Conservation (phyloP, 2,113 vertebrate genomes). For the Drymodes brunneopygia region DNA sequence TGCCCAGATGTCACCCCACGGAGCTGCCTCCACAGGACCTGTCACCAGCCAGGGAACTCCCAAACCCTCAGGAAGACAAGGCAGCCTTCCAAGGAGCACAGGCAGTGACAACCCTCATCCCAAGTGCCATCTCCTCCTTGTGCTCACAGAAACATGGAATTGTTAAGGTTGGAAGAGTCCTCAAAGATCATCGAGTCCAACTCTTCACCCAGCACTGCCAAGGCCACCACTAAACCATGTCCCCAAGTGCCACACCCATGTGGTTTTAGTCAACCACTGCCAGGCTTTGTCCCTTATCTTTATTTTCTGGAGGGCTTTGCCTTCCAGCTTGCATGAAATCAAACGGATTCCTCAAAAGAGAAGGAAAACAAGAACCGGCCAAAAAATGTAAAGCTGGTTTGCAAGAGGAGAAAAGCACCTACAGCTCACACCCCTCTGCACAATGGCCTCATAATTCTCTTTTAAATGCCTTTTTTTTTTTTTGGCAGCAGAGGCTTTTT, state of each 20-base stretch:
- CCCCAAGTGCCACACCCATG: background rate
- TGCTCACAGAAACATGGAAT: background rate
- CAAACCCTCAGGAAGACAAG: background rate
- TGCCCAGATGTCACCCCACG: background rate
- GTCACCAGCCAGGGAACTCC: background rate
- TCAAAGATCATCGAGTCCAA: accelerated
- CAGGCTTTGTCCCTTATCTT: background rate
- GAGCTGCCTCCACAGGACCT: background rate
- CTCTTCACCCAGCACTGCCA: background rate
- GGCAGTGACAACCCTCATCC: background rate
- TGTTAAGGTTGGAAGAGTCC: background rate
- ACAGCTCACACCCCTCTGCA: background rate
- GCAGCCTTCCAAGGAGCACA: background rate
- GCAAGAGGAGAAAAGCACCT: background rate
- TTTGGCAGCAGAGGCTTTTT: background rate
- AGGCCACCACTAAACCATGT: background rate
- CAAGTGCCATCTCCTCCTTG: background rate
- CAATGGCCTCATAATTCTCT: background rate
- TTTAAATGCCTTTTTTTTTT: background rate
- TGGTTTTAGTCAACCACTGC: background rate
- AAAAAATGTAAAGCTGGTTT: background rate
- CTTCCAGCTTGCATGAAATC: background rate
- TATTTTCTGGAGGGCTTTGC: background rate
- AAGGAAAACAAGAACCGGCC: background rate
- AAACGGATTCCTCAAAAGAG: accelerated